A percentile compares a stretch with the other conserved stretches of the same genome.
Evolutionary conservation across 2,888 invertebrate species (phyloP).

Genomic region (Uropetala carovei): DNA sequence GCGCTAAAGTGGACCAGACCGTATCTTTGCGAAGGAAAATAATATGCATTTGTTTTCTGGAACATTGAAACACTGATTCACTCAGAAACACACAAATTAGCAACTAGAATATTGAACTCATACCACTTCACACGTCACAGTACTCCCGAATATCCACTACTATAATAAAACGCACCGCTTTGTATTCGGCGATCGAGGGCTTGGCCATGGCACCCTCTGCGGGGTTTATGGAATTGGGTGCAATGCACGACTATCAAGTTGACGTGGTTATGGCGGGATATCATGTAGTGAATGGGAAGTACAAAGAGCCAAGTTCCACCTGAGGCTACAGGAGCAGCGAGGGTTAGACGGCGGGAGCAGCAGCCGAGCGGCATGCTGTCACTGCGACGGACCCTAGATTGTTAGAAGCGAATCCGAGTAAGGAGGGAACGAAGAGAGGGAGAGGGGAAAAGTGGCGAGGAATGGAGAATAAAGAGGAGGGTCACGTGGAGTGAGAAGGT

Average conservation of each 20-base stretch:
- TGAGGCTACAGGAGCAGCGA: neutral
- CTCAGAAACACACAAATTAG: neutral
- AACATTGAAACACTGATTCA: neutral
- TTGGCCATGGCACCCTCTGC: neutral
- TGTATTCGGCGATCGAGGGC: neutral
- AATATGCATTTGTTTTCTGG: neutral
- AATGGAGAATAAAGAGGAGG: neutral
- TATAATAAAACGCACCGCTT: neutral
- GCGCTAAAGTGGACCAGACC: neutral
- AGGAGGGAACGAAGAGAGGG: neutral
- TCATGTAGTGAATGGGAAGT: neutral
- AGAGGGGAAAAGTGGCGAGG: neutral
- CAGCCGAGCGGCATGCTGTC: slow-evolving; percentile 23
- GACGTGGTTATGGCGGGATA: neutral
- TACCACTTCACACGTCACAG: neutral
- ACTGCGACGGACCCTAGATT: neutral
- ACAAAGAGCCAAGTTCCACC: neutral
- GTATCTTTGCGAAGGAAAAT: neutral
- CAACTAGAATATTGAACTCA: neutral
- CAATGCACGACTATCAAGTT: neutral
- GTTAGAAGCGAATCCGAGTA: neutral
- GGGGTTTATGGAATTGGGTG: neutral
- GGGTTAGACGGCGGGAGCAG: neutral
- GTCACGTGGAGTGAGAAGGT: too few species aligned
- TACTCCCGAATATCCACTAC: neutral